These are phyloP conservation scores for Perca fluviatilis DNA, from an alignment of 2,113 vertebrate genomes.

Conservation along the genomic window DNA sequence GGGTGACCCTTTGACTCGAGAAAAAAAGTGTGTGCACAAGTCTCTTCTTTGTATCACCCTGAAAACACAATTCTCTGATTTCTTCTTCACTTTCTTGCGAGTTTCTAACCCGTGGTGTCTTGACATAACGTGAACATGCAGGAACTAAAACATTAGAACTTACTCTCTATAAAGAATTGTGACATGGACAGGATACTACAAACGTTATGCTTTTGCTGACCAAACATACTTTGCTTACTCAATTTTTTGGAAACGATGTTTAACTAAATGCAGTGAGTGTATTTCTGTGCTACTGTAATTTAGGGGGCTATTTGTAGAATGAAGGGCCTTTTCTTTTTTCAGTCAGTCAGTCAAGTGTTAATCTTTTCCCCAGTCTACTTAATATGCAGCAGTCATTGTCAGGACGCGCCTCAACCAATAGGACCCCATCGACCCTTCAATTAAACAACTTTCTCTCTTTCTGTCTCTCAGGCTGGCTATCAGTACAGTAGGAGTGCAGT, in stretches of 20 bases:
- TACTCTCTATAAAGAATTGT: neutral
- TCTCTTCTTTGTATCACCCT: slow-evolving; percentile 59
- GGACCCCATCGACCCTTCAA: slow-evolving; percentile 60
- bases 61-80: slow-evolving; percentile 42
- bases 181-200: neutral
- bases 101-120: slow-evolving; percentile 18
- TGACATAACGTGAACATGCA: neutral
- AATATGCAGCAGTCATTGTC: slow-evolving; percentile 59
- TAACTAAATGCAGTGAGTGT: neutral
- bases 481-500: slow-evolving; percentile 7
- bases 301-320: slow-evolving; percentile 13
- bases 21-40: slow-evolving; percentile 62
- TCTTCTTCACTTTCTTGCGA: slow-evolving; percentile 34
- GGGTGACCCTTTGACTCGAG: slow-evolving; percentile 61
- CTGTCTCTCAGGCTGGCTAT: neutral
- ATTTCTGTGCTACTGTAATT: neutral
- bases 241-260: neutral
- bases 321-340: slow-evolving; percentile 16
- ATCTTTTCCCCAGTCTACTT: slow-evolving; percentile 13
- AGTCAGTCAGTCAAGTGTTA: slow-evolving; percentile 59
- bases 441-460: slow-evolving; percentile 43
- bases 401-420: slow-evolving; percentile 51
- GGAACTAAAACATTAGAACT: neutral
- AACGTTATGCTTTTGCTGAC: neutral
- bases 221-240: neutral